Evolutionary conservation across 2,888 invertebrate genomes (phyloP), one percentile per base, ranked within the genome.

Genomic region (Xanthorhoe spadicearia): DNA sequence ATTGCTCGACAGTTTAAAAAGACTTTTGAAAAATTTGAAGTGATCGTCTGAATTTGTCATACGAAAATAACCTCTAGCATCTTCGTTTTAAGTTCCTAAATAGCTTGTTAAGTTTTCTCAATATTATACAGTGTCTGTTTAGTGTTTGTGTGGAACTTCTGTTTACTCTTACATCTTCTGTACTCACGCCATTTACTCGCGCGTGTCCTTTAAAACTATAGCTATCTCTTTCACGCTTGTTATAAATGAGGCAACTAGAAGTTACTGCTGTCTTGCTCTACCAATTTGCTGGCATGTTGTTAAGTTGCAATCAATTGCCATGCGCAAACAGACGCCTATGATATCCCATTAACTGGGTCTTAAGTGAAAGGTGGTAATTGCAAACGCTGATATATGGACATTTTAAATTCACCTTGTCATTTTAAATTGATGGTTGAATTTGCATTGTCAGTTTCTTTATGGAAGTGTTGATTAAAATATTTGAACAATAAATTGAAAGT

Each of bases 301-400:
- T 92, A 92, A 90, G 89, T 89, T 89, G 93, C 93, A 93, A 93
- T 93, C 93, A 93, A 93, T 93, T 93, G 93, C 85, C 92, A 89
- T 90, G 93, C 91, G 92, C 93, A 93, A 93, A 93, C 93, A 93
- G 90, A 93, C 92, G 90, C 90, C 91, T 93, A 93, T 93, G 93
- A 93, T 93, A 93, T 93, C 93, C 93, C 92, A 93, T 93, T 93
- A 93, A 90, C 87, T 86, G 74, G 82, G 72, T 72, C 73, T 76
- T 75, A 72, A 48, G 77, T 13, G 84, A 71, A 85, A 77, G 69
- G 82, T 49, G 50, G 88, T 75, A 83, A 68, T 74, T 87, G 86
- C 72, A 61, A 73, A 77, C 81, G 81, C 73, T 60, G 63, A 69
- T 69, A 71, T 67, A 67, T 61, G 66, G 65, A 51, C 62, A 54